Percentiles rank a stretch among this genome's conserved stretches.
Conservation (phyloP, 2,888 invertebrate genomes). For the Fragum sueziense region DNA sequence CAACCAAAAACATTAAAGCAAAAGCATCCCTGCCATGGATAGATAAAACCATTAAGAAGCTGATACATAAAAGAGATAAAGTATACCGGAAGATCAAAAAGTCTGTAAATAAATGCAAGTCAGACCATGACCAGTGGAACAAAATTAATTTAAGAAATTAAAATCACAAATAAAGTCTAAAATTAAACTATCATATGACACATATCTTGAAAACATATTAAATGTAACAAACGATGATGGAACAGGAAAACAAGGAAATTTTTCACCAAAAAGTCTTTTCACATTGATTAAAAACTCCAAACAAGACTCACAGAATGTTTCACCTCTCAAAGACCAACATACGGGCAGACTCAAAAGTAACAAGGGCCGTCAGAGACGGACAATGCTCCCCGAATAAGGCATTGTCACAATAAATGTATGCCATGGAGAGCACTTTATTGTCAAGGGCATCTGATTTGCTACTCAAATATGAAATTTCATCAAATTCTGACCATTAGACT, state of each 20-base stretch:
- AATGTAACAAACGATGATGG: not conserved
- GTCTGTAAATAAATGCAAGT: not conserved
- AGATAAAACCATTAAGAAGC: not conserved
- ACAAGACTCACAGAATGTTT: constrained; percentile 3
- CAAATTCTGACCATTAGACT: too few species aligned
- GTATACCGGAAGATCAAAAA: not conserved
- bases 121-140: not conserved
- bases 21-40: too few species aligned
- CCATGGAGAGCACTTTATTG: too few species aligned
- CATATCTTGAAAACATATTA: not conserved
- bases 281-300: constrained; percentile 6
- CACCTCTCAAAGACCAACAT: not conserved
- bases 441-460: too few species aligned
- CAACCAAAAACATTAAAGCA: too few species aligned
- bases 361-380: too few species aligned
- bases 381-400: too few species aligned
- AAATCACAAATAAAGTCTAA: not conserved
- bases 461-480: too few species aligned
- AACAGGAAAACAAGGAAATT: not conserved
- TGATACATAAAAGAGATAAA: not conserved
- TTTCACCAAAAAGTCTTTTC: not conserved
- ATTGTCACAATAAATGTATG: too few species aligned
- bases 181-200: not conserved
- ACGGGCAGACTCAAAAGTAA: not conserved
- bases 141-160: constrained; percentile 4